Percentiles rank a stretch among this genome's conserved stretches.
Evolutionary conservation across 1,140 invertebrate genomes (phyloP).

Genomic region (Coptotermes formosanus): DNA sequence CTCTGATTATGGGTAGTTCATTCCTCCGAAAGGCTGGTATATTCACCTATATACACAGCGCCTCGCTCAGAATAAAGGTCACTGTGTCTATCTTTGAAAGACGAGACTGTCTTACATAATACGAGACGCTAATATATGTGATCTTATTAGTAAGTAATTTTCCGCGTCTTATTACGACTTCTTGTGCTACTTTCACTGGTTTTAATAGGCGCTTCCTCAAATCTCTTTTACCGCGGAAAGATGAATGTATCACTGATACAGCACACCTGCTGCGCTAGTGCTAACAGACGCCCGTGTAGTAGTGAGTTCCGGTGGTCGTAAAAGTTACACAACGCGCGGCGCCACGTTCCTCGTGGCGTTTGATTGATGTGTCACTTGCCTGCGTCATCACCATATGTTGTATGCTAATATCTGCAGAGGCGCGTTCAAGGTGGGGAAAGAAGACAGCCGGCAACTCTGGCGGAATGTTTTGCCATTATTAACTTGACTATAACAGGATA

Average conservation of each 20-base stretch:
- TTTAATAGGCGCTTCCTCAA: background rate
- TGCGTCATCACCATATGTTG: background rate
- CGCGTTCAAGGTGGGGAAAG: background rate
- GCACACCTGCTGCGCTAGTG: background rate
- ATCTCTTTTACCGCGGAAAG: no score
- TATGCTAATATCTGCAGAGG: background rate
- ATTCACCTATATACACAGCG: no score
- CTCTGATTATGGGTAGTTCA: no score
- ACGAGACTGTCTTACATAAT: no score
- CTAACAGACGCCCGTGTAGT: background rate
- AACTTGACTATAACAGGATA: background rate
- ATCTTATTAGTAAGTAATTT: background rate
- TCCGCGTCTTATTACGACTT: background rate
- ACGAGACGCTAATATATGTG: background rate
- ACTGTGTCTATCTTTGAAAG: no score
- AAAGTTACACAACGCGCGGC: background rate
- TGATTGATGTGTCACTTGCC: constrained; percentile 5
- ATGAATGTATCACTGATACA: background rate
- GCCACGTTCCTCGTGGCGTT: background rate
- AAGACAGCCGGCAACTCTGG: background rate
- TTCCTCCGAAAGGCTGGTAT: no score
- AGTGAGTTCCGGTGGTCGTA: background rate
- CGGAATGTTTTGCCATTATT: background rate
- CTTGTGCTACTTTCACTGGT: background rate
- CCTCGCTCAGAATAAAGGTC: no score